These are phyloP conservation scores for Cantharis rustica DNA, from an alignment of 2,888 invertebrate species.

Conservation along the genomic window DNA sequence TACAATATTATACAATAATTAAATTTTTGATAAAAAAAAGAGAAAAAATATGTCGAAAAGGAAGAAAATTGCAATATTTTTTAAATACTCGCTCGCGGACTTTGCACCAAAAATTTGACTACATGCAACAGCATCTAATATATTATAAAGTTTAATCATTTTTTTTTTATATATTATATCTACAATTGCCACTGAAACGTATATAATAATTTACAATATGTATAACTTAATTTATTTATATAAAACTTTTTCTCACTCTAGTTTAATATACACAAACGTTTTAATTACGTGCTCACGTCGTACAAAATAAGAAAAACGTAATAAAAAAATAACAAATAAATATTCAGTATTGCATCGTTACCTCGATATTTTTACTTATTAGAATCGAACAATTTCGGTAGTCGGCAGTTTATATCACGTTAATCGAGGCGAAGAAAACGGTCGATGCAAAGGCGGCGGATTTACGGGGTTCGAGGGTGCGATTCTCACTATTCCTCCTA, in stretches of 20 bases:
- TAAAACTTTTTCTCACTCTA: conserved; percentile 18
- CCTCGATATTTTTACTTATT: conserved; percentile 18
- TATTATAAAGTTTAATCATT: conserved; percentile 28
- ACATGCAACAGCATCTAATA: conserved; percentile 29
- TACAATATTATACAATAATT: conserved; percentile 15
- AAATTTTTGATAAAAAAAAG: neutral
- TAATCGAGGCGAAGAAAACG: conserved; percentile 55
- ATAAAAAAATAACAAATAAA: conserved; percentile 25
- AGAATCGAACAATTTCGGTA: conserved; percentile 21
- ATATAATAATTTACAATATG: conserved; percentile 24
- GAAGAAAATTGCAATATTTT: neutral
- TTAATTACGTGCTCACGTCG: conserved; percentile 21
- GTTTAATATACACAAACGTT: conserved; percentile 26
- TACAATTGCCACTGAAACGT: conserved; percentile 35
- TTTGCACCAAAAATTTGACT: conserved; percentile 29
- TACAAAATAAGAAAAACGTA: neutral
- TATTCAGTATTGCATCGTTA: conserved; percentile 32
- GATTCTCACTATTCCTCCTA: conserved; percentile 52
- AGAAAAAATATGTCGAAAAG: neutral
- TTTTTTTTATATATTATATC: conserved; percentile 32
- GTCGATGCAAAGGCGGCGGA: conserved; percentile 52
- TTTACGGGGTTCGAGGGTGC: conserved; percentile 50
- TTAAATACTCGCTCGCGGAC: conserved; percentile 2
- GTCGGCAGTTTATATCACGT: conserved; percentile 52
- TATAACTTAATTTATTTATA: conserved; percentile 10